Percentiles rank a stretch among this genome's conserved stretches.
These are phyloP conservation scores for Chloroclystis v-ata DNA, from an alignment of 2,888 invertebrate genomes.

Conservation along the genomic window DNA sequence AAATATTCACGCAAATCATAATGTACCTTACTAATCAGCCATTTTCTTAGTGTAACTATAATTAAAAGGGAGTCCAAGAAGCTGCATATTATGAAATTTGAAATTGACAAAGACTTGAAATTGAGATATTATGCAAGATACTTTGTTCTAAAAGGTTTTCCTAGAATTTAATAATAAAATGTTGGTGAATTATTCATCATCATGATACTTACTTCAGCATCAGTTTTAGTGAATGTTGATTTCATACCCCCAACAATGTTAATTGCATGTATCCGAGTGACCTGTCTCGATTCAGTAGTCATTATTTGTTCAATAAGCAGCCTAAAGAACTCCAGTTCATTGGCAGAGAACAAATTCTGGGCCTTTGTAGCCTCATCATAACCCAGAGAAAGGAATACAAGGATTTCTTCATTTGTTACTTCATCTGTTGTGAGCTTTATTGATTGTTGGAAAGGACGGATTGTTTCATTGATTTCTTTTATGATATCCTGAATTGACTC, in stretches of 20 bases:
- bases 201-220: slow-evolving; percentile 58
- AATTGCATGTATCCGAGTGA: slow-evolving; percentile 58
- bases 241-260: slow-evolving; percentile 60
- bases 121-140: too few relatives aligned
- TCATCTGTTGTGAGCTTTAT: slow-evolving; percentile 63
- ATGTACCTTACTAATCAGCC: too few relatives aligned
- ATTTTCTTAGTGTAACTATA: too few relatives aligned
- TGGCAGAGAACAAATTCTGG: slow-evolving; percentile 56
- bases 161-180: too few relatives aligned
- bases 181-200: too few relatives aligned
- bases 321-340: slow-evolving; percentile 63
- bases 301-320: slow-evolving; percentile 62
- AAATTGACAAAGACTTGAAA: too few relatives aligned
- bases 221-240: slow-evolving; percentile 53
- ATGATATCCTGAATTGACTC: slow-evolving; percentile 43
- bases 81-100: too few relatives aligned
- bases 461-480: slow-evolving; percentile 55
- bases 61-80: too few relatives aligned
- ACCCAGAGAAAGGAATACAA: slow-evolving; percentile 58
- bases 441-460: slow-evolving; percentile 54
- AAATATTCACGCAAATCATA: too few relatives aligned
- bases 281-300: slow-evolving; percentile 56
- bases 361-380: slow-evolving; percentile 61
- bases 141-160: too few relatives aligned
- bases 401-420: slow-evolving; percentile 52